A percentile compares a stretch with the other conserved stretches of the same genome.
Evolutionary conservation across 1,140 invertebrate species (phyloP).

Genomic region (Anoplolepis gracilipes): DNA sequence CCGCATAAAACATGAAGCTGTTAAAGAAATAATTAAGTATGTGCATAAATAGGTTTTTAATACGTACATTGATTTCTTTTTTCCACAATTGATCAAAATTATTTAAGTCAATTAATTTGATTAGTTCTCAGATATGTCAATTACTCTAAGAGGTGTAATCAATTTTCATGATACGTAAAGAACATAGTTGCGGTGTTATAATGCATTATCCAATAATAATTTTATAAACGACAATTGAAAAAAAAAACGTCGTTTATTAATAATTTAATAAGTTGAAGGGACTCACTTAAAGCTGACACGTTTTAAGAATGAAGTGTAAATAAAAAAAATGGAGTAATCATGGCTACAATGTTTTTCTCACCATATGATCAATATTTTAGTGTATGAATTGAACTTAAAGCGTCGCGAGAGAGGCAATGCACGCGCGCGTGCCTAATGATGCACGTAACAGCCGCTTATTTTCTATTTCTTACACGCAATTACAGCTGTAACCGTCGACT

Average conservation of each 20-base stretch:
- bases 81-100: not conserved
- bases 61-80: not conserved
- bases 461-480: constrained; percentile 63
- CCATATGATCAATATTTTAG: constrained; percentile 31
- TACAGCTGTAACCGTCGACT: constrained; percentile 56
- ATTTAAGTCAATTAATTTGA: not conserved
- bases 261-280: not conserved
- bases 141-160: not conserved
- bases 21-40: constrained; percentile 4
- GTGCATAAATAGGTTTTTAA: constrained; percentile 31
- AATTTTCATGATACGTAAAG: not conserved
- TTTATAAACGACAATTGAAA: not conserved
- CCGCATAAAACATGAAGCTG: not conserved
- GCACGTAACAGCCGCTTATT: constrained; percentile 59
- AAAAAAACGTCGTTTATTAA: not conserved
- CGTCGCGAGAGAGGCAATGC: constrained; percentile 21
- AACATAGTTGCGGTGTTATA: not conserved
- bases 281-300: not conserved
- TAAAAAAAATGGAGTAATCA: not conserved
- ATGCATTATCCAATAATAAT: too few species aligned
- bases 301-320: not conserved
- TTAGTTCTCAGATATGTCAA: not conserved
- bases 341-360: constrained; percentile 5
- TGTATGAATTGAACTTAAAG: constrained; percentile 40
- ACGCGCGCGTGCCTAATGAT: constrained; percentile 57